Evolutionary conservation across 2,113 vertebrate species (phyloP).

Genomic region (Naja naja): DNA sequence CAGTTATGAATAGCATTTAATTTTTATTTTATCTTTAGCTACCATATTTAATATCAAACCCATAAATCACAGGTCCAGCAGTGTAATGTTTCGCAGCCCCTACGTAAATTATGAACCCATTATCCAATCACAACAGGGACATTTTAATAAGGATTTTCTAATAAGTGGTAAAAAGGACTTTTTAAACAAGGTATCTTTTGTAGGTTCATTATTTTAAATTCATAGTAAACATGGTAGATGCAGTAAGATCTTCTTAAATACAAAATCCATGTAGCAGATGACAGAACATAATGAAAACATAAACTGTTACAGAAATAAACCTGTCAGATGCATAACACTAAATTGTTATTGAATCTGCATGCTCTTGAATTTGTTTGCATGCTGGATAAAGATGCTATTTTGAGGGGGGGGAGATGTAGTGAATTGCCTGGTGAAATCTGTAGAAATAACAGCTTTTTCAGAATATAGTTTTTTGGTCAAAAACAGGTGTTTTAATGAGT

Average conservation of each 20-base stretch:
- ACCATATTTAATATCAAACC: background rate
- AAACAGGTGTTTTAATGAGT: background rate
- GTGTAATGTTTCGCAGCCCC: background rate
- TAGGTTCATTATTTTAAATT: slow-evolving; percentile 60
- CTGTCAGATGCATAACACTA: slow-evolving; percentile 60
- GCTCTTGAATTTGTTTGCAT: background rate
- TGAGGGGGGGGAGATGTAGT: background rate
- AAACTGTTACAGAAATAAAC: slow-evolving; percentile 69
- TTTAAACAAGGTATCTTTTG: slow-evolving; percentile 6
- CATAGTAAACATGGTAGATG: slow-evolving; percentile 70
- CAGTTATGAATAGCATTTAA: background rate
- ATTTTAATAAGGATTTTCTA: background rate
- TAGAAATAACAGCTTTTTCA: background rate
- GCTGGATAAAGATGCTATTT: background rate
- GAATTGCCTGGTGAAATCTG: background rate
- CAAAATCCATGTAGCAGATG: slow-evolving; percentile 70
- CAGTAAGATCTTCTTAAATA: slow-evolving; percentile 69
- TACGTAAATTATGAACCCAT: background rate
- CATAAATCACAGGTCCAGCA: background rate
- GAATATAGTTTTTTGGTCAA: background rate
- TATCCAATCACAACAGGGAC: background rate
- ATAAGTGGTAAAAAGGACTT: background rate
- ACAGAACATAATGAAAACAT: slow-evolving; percentile 70
- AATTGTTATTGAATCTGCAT: background rate
- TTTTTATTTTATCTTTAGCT: background rate